A percentile compares a stretch with the other conserved stretches of the same genome.
These are phyloP conservation scores for Oncopodura yosiiana DNA, from an alignment of 1,140 invertebrate species.

Conservation along the genomic window DNA sequence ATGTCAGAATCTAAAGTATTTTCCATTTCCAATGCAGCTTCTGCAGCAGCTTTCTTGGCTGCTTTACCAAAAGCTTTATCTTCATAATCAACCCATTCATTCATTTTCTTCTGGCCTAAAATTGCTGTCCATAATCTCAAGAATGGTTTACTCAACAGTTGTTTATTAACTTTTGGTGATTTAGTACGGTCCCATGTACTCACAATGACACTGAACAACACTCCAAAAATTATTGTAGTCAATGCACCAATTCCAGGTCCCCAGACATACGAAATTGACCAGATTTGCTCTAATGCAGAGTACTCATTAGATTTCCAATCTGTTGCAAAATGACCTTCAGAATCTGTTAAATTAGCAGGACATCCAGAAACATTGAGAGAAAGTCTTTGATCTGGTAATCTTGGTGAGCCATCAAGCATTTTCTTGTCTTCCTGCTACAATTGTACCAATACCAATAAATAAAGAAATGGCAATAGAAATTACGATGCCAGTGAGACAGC, in stretches of 20 bases:
- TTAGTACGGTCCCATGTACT: neutral
- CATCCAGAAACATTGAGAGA: constrained; percentile 3
- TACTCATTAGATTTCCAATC: constrained; percentile 10
- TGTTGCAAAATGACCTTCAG: too few species aligned
- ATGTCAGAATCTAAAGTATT: too few species aligned
- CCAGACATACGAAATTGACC: constrained; percentile 15
- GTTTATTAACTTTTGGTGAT: constrained; percentile 8
- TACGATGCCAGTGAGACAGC: neutral
- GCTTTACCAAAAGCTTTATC: neutral
- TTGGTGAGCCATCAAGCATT: neutral
- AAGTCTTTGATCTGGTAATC: constrained; percentile 4
- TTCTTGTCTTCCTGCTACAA: constrained; percentile 14
- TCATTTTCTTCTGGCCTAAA: constrained; percentile 19
- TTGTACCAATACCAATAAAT: constrained; percentile 24
- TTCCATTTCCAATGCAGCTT: too few species aligned
- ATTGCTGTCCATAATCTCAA: constrained; percentile 9
- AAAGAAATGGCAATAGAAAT: neutral
- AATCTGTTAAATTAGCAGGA: too few species aligned
- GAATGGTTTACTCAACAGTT: constrained; percentile 16
- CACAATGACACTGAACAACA: constrained; percentile 10
- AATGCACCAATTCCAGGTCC: constrained; percentile 13
- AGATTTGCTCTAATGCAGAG: constrained; percentile 1
- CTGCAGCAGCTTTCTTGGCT: neutral
- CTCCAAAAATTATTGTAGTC: neutral
- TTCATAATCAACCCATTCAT: constrained; percentile 8